These are phyloP conservation scores for Ormyrus rosae DNA, from an alignment of 2,888 invertebrate species.

Conservation along the genomic window DNA sequence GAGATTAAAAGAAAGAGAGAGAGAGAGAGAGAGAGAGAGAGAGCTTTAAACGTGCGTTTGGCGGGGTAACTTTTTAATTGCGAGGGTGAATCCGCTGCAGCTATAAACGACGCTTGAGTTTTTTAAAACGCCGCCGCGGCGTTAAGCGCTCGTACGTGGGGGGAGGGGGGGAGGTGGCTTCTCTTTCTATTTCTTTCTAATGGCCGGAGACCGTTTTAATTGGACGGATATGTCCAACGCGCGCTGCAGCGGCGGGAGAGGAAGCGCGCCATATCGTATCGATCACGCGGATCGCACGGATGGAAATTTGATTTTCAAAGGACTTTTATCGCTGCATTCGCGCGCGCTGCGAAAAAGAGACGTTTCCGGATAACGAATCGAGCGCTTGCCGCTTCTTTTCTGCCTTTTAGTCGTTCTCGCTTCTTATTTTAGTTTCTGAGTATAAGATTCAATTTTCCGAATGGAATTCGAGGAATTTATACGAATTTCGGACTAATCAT, in stretches of 20 bases:
- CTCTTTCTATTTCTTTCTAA: background rate
- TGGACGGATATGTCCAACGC: background rate
- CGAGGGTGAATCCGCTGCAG: background rate
- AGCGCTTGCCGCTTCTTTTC: background rate
- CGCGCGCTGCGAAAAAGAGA: conserved; percentile 3
- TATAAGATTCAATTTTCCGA: too few species aligned
- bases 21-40: background rate
- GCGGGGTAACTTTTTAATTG: conserved; percentile 40
- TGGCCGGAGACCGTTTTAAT: background rate
- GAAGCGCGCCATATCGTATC: background rate
- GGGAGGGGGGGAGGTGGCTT: background rate
- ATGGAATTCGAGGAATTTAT: too few species aligned
- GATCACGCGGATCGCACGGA: conserved; percentile 29
- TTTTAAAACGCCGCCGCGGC: background rate
- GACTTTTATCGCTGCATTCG: conserved; percentile 21
- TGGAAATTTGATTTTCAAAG: conserved; percentile 43
- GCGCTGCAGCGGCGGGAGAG: too few species aligned
- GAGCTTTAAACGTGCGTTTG: conserved; percentile 11
- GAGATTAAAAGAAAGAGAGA: background rate
- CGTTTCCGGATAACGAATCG: conserved; percentile 6
- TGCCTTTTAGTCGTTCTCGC: background rate
- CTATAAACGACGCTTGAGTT: conserved; percentile 4
- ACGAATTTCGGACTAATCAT: too few species aligned
- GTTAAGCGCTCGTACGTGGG: background rate
- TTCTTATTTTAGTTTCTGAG: too few species aligned